Evolutionary conservation across 1,140 invertebrate genomes (phyloP), one percentile per base, ranked within the genome.

Genomic region (Venustaconcha ellipsiformis): DNA sequence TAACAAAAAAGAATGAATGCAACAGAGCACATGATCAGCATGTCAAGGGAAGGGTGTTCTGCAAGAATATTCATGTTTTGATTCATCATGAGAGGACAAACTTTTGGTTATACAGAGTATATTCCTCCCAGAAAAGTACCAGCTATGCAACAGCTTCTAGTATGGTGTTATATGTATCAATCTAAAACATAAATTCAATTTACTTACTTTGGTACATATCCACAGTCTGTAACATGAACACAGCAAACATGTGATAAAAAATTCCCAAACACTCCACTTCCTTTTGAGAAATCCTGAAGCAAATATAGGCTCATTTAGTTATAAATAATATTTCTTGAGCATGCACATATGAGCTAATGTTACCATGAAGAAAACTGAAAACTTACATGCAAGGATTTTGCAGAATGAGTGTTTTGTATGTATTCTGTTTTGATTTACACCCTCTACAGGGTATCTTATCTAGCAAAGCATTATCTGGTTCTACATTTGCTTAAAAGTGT

Each of bases 141-240:
- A 48, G 55, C 56, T 63, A 17, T 20, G 14, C n/a, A 14, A 57
- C 55, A 69, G n/a, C 55, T 60, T 1, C 15, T 1, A 18, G 15
- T 18, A 26, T 26, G 15, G 18, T 15, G 14, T 66, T 18, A 26
- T 18, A n/a, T 18, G 26, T 26, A 55, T 55, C 20, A 60, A 69
- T 48, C 18, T 13, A 75, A n/a, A 75, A 14, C 15, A 37, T 14
- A 17, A 18, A 55, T 70, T 65, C 68, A 48, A 65, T 18, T 11
- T 15, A 69, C 79, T 83, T 82, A 89, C 80, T 92, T 91, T n/a
- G 95, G 95, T 17, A 96, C 92, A 87, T 93, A 92, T 60, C 95
- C 90, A 81, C 85, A 86, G 18, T 87, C 79, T 63, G 84, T 72
- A 48, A 87, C 80, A 76, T 82, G 83, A 58, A 79, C 82, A 74